Evolutionary conservation across 2,888 invertebrate genomes (phyloP), one percentile per base, ranked within the genome.

Genomic region (Nasonia oneida): DNA sequence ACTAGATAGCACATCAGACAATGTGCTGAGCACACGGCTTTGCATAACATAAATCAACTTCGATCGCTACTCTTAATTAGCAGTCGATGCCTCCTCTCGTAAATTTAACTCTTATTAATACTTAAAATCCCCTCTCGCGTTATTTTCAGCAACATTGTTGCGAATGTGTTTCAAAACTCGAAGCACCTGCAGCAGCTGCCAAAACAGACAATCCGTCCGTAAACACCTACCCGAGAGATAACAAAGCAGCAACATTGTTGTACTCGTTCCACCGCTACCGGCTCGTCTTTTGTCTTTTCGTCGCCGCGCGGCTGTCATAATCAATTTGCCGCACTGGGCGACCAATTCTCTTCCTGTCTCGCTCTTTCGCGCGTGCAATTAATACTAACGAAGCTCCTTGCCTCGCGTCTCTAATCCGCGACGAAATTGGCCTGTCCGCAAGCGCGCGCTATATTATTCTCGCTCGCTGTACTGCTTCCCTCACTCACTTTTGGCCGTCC

Each of bases 401-500:
- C 84, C 71, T 47, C 61, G 75, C 29, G 29, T 29, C 1, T 78
- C 77, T 84, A 88, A 85, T 88, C 88, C 88, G 89, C 85, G 88
- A 90, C 90, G 89, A 91, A 92, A 92, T 92, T 91, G 90, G 92
- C 88, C 90, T 90, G 90, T 90, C 90, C 88, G 90, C 29, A 29
- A 29, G 29, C 29, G 29, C 89, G 71, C 88, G 90, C 90, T 89
- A 91, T 91, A 91, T 93, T 92, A 93, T 93, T 92, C 92, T 92
- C 91, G 91, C 90, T 90, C 88, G 87, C 78, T 29, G 29, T 29
- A 29, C 29, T 81, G 81, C 77, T 85, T 88, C 89, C 89, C 88
- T 89, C 88, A 90, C 89, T 33, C 77, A 14, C 67, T 90, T 88
- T 88, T 90, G 84, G 87, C 70, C 84, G 80, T 88, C 89, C 89